Conservation (phyloP, 64 coral and sea anemone species). For the Hydrozoanthus tunicans region DNA sequence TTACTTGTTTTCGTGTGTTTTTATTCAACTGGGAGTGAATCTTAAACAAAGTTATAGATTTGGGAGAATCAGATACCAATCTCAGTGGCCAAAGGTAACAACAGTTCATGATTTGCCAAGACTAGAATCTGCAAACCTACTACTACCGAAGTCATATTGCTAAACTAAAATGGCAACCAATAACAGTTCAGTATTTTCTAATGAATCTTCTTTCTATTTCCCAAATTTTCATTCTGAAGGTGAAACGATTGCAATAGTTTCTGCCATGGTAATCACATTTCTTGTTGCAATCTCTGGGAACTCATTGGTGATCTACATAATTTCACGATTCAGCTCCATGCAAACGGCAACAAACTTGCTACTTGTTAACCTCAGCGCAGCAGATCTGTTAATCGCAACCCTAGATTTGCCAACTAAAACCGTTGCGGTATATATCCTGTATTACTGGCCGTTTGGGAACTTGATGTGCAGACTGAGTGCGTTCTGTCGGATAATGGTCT, state of each 20-base stretch:
- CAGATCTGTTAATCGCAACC: constrained; percentile 68
- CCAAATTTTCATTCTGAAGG: background rate
- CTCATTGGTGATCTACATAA: constrained; percentile 66
- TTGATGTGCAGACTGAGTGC: constrained; percentile 66
- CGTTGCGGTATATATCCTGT: constrained; percentile 53
- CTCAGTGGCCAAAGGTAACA: background rate
- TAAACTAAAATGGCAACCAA: constrained; percentile 19
- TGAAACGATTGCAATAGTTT: constrained; percentile 59
- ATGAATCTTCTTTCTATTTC: background rate
- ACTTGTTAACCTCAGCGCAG: constrained; percentile 76
- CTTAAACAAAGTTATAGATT: background rate
- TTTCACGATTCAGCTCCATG: constrained; percentile 66
- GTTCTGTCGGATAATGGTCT: constrained; percentile 65
- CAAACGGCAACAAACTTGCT: constrained; percentile 79
- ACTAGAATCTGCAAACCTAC: background rate
- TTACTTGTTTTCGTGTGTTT: background rate
- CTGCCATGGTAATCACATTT: constrained; percentile 46
- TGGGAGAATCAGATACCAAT: background rate
- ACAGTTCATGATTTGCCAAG: no score
- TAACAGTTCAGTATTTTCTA: background rate
- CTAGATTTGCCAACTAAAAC: constrained; percentile 76
- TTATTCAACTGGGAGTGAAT: background rate
- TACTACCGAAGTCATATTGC: constrained; percentile 16
- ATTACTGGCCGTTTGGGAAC: constrained; percentile 71
- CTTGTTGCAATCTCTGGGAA: constrained; percentile 69